Conservation (phyloP, 2,113 vertebrate species). For the Gopherus flavomarginatus region DNA sequence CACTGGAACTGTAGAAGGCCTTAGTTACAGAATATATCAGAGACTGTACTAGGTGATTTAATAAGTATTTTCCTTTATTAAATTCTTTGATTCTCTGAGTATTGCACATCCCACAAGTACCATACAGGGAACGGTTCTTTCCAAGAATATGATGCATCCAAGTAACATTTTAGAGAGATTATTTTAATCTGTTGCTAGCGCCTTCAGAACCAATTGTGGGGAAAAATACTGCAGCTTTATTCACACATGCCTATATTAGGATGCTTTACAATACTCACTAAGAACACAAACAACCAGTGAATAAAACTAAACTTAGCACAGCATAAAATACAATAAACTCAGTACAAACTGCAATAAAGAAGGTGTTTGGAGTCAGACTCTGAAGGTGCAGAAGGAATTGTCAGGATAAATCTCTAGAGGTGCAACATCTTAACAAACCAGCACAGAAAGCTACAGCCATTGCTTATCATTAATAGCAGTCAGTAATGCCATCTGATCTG, state of each 20-base stretch:
- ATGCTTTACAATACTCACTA: not conserved
- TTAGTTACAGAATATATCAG: conserved; percentile 1
- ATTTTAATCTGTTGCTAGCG: not conserved
- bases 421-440: not conserved
- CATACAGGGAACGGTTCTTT: conserved; percentile 1
- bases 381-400: not conserved
- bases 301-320: not conserved
- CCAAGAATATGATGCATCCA: not conserved
- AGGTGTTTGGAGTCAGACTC: not conserved
- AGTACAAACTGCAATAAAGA: not conserved
- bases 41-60: conserved; percentile 37
- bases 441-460: not conserved
- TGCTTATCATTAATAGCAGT: not conserved
- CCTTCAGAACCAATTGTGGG: not conserved
- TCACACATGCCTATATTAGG: not conserved
- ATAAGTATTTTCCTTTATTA: not conserved
- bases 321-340: not conserved
- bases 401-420: not conserved
- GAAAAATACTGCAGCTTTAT: not conserved
- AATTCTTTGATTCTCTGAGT: not conserved
- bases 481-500: not conserved
- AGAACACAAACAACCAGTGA: not conserved
- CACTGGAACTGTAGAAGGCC: not conserved
- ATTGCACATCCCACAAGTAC: not conserved
- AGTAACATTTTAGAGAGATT: not conserved